Evolutionary conservation across 2,888 invertebrate genomes (phyloP), one percentile per base, ranked within the genome.

Genomic region (Ennomos erosarius): DNA sequence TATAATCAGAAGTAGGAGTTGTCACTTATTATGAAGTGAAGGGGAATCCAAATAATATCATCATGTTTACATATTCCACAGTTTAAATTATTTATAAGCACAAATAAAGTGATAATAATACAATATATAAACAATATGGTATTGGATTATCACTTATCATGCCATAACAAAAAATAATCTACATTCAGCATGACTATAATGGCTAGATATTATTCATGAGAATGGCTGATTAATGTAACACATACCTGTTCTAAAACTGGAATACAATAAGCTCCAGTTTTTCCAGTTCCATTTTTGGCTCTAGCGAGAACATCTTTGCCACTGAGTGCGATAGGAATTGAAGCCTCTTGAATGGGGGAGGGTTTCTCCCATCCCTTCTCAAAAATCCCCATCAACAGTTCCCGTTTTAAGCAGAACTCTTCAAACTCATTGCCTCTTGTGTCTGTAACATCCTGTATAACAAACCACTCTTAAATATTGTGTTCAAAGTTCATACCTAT

Each of bases 331-430:
- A 99, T 98, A 65, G 99, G 99, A 92, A 99, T 99, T 85, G 99
- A 98, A 79, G 98, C 98, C 94, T 99, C 99, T 94, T 99, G 99
- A 93, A 99, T 99, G 35, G 99, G 99, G 65, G 99, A 99, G 55
- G 99, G 99, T 90, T 98, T 98, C 88, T 99, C 99, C 99, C 98
- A 99, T 62, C 99, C 99, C 93, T 99, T 99, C 90, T 99, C 99
- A 89, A 99, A 99, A 84, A 99, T 99, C 71, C 99, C 99, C 99
- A 99, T 99, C 75, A 99, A 93, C 78, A 99, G 94, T 93, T 99
- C 98, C 76, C 99, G 95, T 92, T 98, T 98, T 73, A 99, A 94
- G 90, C 99, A 99, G 92, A 99, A 99, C 92, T 99, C 99, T 94
- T 99, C 99, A 93, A 99, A 99, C 91, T 99, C 99, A 93, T 99